Evolutionary conservation across 2,113 vertebrate genomes (phyloP), one percentile per base, ranked within the genome.

Genomic region (Malurus melanocephalus): DNA sequence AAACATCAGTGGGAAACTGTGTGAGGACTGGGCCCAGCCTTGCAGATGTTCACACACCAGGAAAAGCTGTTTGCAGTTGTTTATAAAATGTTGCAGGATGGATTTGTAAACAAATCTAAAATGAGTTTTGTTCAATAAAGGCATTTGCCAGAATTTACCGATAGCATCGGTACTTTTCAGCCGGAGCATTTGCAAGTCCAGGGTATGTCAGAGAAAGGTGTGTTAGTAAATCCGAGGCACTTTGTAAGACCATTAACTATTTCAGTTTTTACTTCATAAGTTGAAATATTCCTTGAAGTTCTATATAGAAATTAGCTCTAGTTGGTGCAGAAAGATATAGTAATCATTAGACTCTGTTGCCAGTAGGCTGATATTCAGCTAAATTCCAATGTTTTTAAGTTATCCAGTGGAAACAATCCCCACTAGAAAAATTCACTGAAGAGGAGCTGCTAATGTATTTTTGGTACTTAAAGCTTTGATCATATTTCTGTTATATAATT

Each of bases 381-480:
- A 15, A 56, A 71, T 94, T 87, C 72, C 78, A 87, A 5, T 14
- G 3, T 89, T 75, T 53, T 92, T 78, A 56, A 83, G 53, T 84
- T 89, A 86, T 43, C 45, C 56, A 48, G 18, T 87, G 28, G 73
- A 82, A 93, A 86, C 80, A 88, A 86, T 78, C 53, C 46, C 57
- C 69, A 72, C 80, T 88, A 80, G 80, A 95, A 93, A 80, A 93
- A 69, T 57, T 77, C 6, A 21, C 71, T 2, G 78, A 93, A 82
- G 82, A 84, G 64, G 57, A 78, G 33, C 73, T 77, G 69, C 69
- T 92, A 57, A 83, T 83, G 16, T 68, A 68, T 89, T 92, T 95
- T 93, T 88, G 82, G 91, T 89, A 67, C 68, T 89, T 78, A 48
- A 2, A 81, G 77, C 91, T 96, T 94, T 95, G 94, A 93, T 96